Base-by-base conservation (phyloP, 2,888 invertebrate genomes). In the Tachystola acroxantha region DNA sequence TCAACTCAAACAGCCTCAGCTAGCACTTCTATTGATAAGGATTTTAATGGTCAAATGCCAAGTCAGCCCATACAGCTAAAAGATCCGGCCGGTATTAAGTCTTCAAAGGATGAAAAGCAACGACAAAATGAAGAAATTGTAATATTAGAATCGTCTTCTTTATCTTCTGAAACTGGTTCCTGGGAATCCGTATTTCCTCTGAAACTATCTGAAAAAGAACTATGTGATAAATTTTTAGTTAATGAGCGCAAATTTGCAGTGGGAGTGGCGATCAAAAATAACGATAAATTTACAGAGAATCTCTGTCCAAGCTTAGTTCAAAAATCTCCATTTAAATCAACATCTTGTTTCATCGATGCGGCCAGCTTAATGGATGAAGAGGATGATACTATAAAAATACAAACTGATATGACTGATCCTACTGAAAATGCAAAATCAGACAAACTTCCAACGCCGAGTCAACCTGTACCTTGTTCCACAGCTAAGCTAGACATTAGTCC, bases 341-440 rank as follows among this genome's bases (percentile, higher is more conserved):
- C 69, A 1, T 64, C 91, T 40, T 94, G 92, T 64, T 94, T 94
- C 53, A 94, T 94, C 48, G 94, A 94, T 66, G 94, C 94, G 10
- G 91, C 94, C 5, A 91, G 91, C 60, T 77, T 94, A 45, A 89
- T 89, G 12, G 94, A 94, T 64, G 94, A 94, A 60, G 89, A 88
- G 39, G 90, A 92, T 48, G 57, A 69, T 10, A 52, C 65, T 7
- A 63, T 62, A 4, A 44, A 54, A 39, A 39, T 53, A 37, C 45
- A 50, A 33, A 37, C 14, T 14, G 42, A 45, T 33, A 30, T 32
- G 10, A 56, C 39, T 22, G 45, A 53, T 33, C 13, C 34, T 24
- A 16, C 22, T 3, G 25, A 39, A 34, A 42, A 40, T 6, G 26
- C 38, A 30, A 42, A 51, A 33, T 43, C 48, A 12, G 55, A 61